Percentiles rank a stretch among this genome's conserved stretches.
phyloP scores from a whole-genome alignment of 2,797 vertebrate species.

The Sciurus carolinensis region DNA sequence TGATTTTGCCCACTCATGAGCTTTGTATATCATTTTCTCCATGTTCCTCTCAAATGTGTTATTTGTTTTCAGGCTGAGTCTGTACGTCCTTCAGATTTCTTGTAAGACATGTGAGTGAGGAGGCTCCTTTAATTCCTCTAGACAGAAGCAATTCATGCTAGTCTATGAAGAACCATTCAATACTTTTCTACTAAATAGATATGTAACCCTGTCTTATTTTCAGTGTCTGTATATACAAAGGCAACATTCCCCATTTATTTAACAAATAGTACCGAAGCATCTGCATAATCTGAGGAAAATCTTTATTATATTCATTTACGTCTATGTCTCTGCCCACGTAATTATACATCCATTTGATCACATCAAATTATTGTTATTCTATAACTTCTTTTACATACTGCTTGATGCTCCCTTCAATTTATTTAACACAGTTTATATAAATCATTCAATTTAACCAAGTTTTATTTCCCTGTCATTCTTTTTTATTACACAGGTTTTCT shows the following conservation, averaged over 20 bases:
- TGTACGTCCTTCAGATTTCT: not conserved
- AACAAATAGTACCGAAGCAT: not conserved
- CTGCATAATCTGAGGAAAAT: not conserved
- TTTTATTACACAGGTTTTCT: not conserved
- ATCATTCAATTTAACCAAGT: not conserved
- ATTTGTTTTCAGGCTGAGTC: not conserved
- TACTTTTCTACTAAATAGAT: not conserved
- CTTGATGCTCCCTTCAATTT: not conserved
- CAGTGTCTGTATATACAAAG: not conserved
- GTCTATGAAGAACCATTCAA: not conserved
- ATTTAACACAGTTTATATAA: not conserved
- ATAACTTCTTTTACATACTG: not conserved
- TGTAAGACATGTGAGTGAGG: no score
- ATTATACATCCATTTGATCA: not conserved
- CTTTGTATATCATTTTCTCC: not conserved
- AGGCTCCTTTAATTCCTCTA: not conserved
- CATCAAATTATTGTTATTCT: not conserved
- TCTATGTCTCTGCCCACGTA: not conserved
- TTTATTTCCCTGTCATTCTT: not conserved
- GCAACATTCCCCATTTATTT: not conserved
- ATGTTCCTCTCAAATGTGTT: not conserved
- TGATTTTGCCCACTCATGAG: not conserved
- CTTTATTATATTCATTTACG: not conserved
- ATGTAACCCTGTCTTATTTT: not conserved
- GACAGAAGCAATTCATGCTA: no score